These are phyloP conservation scores for Sipha maydis DNA, from an alignment of 2,888 invertebrate species.

Conservation along the genomic window DNA sequence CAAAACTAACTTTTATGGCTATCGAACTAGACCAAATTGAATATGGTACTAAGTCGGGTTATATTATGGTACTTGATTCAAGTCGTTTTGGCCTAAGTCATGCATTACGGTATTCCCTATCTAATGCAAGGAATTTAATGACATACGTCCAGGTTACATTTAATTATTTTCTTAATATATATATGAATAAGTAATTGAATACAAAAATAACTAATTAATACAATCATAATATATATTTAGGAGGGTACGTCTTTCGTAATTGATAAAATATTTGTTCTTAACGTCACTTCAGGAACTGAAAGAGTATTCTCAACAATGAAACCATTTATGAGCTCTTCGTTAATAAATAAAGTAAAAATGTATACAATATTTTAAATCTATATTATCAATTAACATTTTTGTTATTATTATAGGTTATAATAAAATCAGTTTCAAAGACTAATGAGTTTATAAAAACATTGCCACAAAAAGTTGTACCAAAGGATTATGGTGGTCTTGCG, in stretches of 20 bases:
- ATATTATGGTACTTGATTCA: constrained; percentile 65
- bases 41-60: constrained; percentile 64
- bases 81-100: constrained; percentile 63
- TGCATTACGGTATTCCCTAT: constrained; percentile 62
- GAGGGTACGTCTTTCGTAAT: constrained; percentile 65
- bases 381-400: not conserved
- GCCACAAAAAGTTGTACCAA: constrained; percentile 64
- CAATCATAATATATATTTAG: constrained; percentile 61
- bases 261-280: constrained; percentile 65
- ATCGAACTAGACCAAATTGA: constrained; percentile 64
- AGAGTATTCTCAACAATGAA: constrained; percentile 64
- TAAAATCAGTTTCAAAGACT: constrained; percentile 58
- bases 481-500: constrained; percentile 64
- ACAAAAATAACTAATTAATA: not conserved
- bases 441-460: constrained; percentile 63
- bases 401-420: constrained; percentile 50
- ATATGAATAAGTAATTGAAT: not conserved
- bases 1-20: constrained; percentile 65
- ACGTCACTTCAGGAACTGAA: constrained; percentile 65
- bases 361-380: not conserved
- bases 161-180: not conserved
- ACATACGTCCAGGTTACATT: constrained; percentile 65
- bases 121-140: constrained; percentile 63
- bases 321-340: constrained; percentile 64
- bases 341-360: constrained; percentile 62